Percentiles rank a stretch among this genome's conserved stretches.
These are phyloP conservation scores for Oryzias sinensis DNA, from an alignment of 2,797 vertebrate genomes.

Conservation along the genomic window DNA sequence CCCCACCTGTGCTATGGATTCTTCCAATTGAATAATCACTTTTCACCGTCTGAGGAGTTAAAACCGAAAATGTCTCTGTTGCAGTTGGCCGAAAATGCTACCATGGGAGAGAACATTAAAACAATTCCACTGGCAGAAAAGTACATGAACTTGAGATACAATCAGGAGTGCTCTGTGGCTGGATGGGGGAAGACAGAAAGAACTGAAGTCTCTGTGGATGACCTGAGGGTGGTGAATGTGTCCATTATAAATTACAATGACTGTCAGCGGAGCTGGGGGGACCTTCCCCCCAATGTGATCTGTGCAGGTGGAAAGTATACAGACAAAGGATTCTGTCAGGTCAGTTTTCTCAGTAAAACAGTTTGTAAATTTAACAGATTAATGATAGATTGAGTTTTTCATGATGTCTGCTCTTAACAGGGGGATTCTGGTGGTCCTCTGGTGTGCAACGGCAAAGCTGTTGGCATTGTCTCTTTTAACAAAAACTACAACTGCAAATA, in stretches of 20 bases:
- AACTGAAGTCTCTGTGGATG: fast-evolving
- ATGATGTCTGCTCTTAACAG: slow-evolving; percentile 27
- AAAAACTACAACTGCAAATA: slow-evolving; percentile 20
- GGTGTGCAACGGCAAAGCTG: slow-evolving; percentile 48
- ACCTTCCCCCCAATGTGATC: slow-evolving; percentile 39
- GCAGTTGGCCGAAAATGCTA: slow-evolving; percentile 41
- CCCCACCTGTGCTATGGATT: too few relatives aligned
- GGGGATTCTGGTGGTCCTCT: slow-evolving; percentile 74
- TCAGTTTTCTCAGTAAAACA: slow-evolving; percentile 3
- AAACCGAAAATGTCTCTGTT: slow-evolving; percentile 2
- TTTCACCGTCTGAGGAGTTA: too few relatives aligned
- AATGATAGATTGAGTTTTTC: background rate
- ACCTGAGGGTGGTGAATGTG: slow-evolving; percentile 35
- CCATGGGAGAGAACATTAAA: background rate
- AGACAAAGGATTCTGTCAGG: slow-evolving; percentile 51
- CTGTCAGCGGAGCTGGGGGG: slow-evolving; percentile 25
- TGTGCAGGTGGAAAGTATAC: slow-evolving; percentile 57
- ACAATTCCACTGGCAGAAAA: slow-evolving; percentile 8
- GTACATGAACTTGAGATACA: background rate
- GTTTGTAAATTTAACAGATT: background rate
- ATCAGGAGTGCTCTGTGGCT: slow-evolving; percentile 35
- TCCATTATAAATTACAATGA: background rate
- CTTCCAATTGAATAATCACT: too few relatives aligned
- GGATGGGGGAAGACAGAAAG: slow-evolving; percentile 37
- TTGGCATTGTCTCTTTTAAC: slow-evolving; percentile 70